Conservation (phyloP, 2,797 vertebrate species). For the Antrozous pallidus region DNA sequence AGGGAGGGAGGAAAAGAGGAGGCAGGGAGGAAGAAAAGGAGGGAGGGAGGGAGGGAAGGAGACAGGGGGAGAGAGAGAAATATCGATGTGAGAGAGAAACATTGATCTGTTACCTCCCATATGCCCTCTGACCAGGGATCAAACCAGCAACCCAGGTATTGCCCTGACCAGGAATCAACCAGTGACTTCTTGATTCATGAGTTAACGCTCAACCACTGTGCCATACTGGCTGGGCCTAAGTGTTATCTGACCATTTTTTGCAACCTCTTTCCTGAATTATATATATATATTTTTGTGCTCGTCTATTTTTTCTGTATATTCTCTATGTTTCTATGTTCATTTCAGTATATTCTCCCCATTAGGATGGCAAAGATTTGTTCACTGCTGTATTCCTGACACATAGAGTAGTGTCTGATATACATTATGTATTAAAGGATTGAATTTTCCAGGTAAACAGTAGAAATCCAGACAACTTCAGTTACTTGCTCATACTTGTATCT, state of each 20-base stretch:
- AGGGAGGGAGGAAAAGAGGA: no score
- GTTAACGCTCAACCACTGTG: no score
- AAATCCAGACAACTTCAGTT: slow-evolving; percentile 15
- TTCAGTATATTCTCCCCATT: neutral
- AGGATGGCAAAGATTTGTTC: slow-evolving; percentile 8
- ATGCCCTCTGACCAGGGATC: neutral
- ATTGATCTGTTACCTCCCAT: neutral
- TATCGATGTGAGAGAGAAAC: neutral
- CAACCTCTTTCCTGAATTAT: neutral
- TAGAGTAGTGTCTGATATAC: neutral
- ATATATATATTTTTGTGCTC: neutral
- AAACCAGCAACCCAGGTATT: neutral
- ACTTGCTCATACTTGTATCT: neutral
- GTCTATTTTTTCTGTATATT: neutral
- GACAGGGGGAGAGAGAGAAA: neutral
- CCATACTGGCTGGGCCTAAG: no score
- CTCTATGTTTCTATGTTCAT: neutral
- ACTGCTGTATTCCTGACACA: neutral
- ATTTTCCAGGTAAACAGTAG: neutral
- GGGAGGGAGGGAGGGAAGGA: neutral
- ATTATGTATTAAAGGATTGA: neutral
- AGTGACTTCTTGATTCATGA: no score
- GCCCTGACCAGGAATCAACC: neutral
- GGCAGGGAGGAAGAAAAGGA: no score
- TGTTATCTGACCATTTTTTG: neutral